Base-by-base conservation (phyloP, 1,140 invertebrate genomes). In the Matsumurasca onukii region DNA sequence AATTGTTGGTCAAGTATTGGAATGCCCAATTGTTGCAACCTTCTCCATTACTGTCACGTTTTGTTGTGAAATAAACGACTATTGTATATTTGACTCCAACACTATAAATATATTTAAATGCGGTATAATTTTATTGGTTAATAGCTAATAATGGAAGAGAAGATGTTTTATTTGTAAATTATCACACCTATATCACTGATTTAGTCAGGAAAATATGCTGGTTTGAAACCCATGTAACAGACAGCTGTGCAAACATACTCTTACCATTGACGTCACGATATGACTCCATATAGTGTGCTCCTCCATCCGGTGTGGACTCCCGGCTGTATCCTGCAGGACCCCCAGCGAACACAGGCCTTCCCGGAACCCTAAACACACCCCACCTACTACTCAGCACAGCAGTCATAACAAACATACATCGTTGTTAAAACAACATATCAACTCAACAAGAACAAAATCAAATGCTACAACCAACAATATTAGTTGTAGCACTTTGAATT, bases 251-350 rank as follows among this genome's bases (percentile, higher is more conserved):
- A n/a, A n/a, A n/a, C n/a, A n/a, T n/a, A n/a, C n/a, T n/a, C 80
- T 85, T 79, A 93, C 91, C 90, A 74, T 90, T 89, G 17, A 90
- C 86, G 78, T 93, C 91, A 77, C 91, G 82, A 76, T 93, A 93
- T 59, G 89, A 88, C 77, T 93, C 91, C 78, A 76, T 68, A 75
- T 93, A 93, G 79, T 93, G 91, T 29, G 89, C 91, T 66, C 89
- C 90, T 49, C 90, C 89, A 77, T 93, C 91, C 1, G 82, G 82
- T 45, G 91, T 92, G 31, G 91, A 93, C 78, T 93, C 91, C 69
- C 91, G 85, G 79, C 91, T 92, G 77, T 93, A 93, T 81, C 84
- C 39, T 52, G 70, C 55, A 27, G 69, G 49, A 31, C 61, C 57
- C 22, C 67, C 67, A 0, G 67, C 70, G 67, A 73, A 71, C 9